These are phyloP conservation scores for Sphaeramia orbicularis DNA, from an alignment of 2,797 vertebrate genomes.

Conservation along the genomic window DNA sequence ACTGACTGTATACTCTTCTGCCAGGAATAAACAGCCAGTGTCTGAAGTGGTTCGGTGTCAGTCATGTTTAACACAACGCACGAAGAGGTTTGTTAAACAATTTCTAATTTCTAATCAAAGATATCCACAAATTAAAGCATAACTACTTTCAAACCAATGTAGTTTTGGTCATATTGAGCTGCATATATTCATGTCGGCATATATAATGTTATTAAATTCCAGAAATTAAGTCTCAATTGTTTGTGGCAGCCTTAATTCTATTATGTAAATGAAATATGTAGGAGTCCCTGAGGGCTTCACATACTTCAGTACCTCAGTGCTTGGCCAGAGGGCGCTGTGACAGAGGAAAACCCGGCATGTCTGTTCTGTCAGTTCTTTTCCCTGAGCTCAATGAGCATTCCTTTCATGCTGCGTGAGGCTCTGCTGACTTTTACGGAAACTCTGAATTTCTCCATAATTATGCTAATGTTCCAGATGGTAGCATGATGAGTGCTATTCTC, in stretches of 20 bases:
- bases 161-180: not conserved
- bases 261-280: slow-evolving; percentile 16
- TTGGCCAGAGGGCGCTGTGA: slow-evolving; percentile 64
- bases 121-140: slow-evolving; percentile 5
- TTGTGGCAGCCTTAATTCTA: slow-evolving; percentile 40
- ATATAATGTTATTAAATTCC: slow-evolving; percentile 11
- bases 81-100: slow-evolving; percentile 32
- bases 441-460: slow-evolving; percentile 82
- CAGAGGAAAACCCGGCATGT: slow-evolving; percentile 27
- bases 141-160: slow-evolving; percentile 1
- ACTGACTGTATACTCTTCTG: too few species aligned
- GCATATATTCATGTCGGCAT: not conserved
- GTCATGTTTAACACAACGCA: too few species aligned
- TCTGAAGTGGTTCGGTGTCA: too few species aligned
- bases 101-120: slow-evolving; percentile 31
- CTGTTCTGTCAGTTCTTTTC: slow-evolving; percentile 56
- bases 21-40: too few species aligned
- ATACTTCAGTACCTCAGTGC: slow-evolving; percentile 7
- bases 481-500: slow-evolving; percentile 80
- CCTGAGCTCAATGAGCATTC: slow-evolving; percentile 71
- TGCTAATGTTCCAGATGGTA: slow-evolving; percentile 85
- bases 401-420: slow-evolving; percentile 78
- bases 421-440: slow-evolving; percentile 75
- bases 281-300: slow-evolving; percentile 31
- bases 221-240: slow-evolving; percentile 32